A percentile compares a stretch with the other conserved stretches of the same genome.
Evolutionary conservation across 2,113 vertebrate genomes (phyloP).

Genomic region (Steatornis caripensis): DNA sequence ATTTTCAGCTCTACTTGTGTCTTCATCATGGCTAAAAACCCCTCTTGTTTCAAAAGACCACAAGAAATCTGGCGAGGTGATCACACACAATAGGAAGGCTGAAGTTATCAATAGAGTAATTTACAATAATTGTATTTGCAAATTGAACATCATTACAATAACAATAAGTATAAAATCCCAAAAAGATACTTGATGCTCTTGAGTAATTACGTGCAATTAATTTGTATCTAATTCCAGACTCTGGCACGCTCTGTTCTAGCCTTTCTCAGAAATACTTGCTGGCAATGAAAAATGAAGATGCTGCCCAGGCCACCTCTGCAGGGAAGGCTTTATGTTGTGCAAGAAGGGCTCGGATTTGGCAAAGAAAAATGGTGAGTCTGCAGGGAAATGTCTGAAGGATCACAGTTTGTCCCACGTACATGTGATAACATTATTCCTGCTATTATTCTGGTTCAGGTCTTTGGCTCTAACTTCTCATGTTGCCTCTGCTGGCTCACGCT

Average conservation of each 20-base stretch:
- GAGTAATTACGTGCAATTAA: slow-evolving; percentile 64
- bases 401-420: neutral
- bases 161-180: slow-evolving; percentile 34
- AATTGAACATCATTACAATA: slow-evolving; percentile 31
- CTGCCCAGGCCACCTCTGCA: slow-evolving; percentile 13
- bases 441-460: neutral
- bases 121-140: slow-evolving; percentile 54
- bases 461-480: neutral
- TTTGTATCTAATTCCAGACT: slow-evolving; percentile 58
- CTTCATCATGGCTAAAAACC: neutral
- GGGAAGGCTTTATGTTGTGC: slow-evolving; percentile 36
- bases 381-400: neutral
- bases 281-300: slow-evolving; percentile 47
- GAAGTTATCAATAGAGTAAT: slow-evolving; percentile 45
- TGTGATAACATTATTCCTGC: neutral
- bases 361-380: neutral
- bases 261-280: slow-evolving; percentile 57
- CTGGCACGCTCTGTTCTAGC: slow-evolving; percentile 17
- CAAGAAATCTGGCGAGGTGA: neutral
- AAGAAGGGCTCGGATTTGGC: slow-evolving; percentile 24
- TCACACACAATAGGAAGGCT: neutral
- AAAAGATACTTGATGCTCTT: slow-evolving; percentile 47
- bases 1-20: neutral
- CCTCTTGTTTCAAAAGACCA: neutral
- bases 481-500: neutral